phyloP scores from a whole-genome alignment of 2,888 invertebrate genomes.

The Lapara coniferarum region DNA sequence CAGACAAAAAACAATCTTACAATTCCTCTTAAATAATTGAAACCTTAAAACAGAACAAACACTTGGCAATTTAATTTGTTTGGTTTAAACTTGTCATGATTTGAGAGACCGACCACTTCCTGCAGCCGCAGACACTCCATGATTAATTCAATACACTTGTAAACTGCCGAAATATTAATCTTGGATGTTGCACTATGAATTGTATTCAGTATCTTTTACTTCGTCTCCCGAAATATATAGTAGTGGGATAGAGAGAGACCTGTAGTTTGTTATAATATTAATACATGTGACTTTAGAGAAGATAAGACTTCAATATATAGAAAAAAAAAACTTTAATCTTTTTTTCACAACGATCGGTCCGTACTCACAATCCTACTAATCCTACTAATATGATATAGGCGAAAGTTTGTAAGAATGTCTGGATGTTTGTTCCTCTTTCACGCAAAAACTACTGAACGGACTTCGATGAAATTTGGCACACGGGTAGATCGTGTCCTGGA shows the following conservation, averaged over 20 bases:
- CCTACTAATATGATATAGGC: too few species aligned
- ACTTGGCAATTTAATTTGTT: conserved; percentile 3
- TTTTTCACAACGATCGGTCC: too few species aligned
- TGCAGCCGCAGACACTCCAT: conserved; percentile 33
- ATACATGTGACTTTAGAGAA: too few species aligned
- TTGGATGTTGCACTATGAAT: not conserved
- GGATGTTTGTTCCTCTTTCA: too few species aligned
- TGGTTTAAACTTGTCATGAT: conserved; percentile 15
- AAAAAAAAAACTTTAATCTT: too few species aligned
- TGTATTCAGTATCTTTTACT: not conserved
- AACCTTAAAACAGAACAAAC: conserved; percentile 9
- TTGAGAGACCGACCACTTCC: conserved; percentile 26
- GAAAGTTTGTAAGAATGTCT: too few species aligned
- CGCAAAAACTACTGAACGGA: too few species aligned
- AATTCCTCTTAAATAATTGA: not conserved
- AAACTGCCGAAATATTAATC: conserved; percentile 30
- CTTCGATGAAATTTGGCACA: too few species aligned
- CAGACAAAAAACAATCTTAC: not conserved
- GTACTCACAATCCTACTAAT: too few species aligned
- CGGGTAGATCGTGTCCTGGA: too few species aligned
- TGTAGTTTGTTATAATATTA: too few species aligned
- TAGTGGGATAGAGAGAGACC: not conserved
- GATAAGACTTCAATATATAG: too few species aligned
- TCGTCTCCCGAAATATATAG: not conserved
- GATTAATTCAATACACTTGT: conserved; percentile 41